A percentile compares a stretch with the other conserved stretches of the same genome.
These are phyloP conservation scores for Cebidichthys violaceus DNA, from an alignment of 2,113 vertebrate species.

Conservation along the genomic window DNA sequence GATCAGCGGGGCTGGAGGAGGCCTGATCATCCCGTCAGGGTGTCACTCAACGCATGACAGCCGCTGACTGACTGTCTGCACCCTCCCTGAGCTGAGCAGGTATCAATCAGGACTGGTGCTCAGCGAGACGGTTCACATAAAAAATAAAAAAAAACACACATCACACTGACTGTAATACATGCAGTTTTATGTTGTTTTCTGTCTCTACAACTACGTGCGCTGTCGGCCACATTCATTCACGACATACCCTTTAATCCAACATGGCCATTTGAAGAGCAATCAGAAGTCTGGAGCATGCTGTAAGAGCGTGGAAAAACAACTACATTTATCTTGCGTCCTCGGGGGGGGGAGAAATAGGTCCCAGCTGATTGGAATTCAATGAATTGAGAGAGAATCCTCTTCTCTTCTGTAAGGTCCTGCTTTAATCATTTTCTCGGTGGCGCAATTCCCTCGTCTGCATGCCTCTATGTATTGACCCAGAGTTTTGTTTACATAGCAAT, in stretches of 20 bases:
- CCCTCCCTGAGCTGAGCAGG: constrained; percentile 22
- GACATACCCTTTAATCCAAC: background rate
- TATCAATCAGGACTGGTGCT: constrained; percentile 38
- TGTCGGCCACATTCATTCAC: background rate
- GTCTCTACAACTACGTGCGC: no score
- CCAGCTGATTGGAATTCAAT: constrained; percentile 63
- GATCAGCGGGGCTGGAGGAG: constrained; percentile 16
- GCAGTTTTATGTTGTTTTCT: background rate
- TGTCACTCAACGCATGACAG: constrained; percentile 24
- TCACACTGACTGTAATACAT: background rate
- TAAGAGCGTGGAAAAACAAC: constrained; percentile 3
- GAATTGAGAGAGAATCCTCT: constrained; percentile 35
- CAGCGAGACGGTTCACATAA: background rate
- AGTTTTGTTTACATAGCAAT: constrained; percentile 66
- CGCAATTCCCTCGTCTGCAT: constrained; percentile 42
- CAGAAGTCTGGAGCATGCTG: background rate
- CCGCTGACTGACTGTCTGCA: constrained; percentile 7
- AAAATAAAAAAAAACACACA: no score
- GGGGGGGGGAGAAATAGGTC: constrained; percentile 27
- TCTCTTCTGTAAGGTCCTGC: background rate
- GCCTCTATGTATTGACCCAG: constrained; percentile 59
- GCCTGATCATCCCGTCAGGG: constrained; percentile 37
- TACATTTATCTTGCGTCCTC: constrained; percentile 41
- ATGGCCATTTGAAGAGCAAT: constrained; percentile 28
- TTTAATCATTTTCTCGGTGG: constrained; percentile 51